A percentile compares a stretch with the other conserved stretches of the same genome.
Evolutionary conservation across 2,797 vertebrate species (phyloP).

Genomic region (Sebastolobus alascanus): DNA sequence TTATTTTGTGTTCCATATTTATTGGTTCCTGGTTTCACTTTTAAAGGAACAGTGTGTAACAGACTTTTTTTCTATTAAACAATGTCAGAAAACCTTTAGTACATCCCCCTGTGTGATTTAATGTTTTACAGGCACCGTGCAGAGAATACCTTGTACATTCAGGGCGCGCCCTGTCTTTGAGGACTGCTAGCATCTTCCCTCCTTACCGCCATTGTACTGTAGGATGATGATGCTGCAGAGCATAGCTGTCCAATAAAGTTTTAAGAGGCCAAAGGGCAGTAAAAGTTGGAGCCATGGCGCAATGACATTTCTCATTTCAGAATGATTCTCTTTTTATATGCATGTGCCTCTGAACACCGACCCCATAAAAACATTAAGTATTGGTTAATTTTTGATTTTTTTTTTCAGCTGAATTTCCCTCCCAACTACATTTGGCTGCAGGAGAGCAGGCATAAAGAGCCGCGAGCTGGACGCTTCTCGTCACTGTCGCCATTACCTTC

Average conservation of each 20-base stretch:
- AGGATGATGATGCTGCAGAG: slow-evolving; percentile 52
- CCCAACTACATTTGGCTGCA: slow-evolving; percentile 13
- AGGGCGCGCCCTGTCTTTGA: slow-evolving; percentile 17
- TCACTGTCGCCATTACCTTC: slow-evolving; percentile 10
- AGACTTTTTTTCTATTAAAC: too few relatives aligned
- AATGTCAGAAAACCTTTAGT: not conserved
- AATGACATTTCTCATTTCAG: slow-evolving; percentile 72
- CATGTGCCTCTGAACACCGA: slow-evolving; percentile 74
- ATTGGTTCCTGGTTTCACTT: too few relatives aligned
- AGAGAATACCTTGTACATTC: not conserved
- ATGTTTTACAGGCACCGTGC: slow-evolving; percentile 1
- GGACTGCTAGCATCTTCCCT: slow-evolving; percentile 29
- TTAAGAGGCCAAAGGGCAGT: slow-evolving; percentile 70
- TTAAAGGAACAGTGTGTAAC: too few relatives aligned
- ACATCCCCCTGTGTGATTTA: not conserved
- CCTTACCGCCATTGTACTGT: not conserved
- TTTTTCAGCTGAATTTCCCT: slow-evolving; percentile 21
- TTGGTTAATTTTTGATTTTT: slow-evolving; percentile 82
- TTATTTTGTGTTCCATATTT: not conserved
- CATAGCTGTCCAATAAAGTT: slow-evolving; percentile 77
- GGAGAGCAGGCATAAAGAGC: slow-evolving; percentile 66
- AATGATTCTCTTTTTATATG: slow-evolving; percentile 63
- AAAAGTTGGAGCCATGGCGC: slow-evolving; percentile 62
- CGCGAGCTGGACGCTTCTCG: not conserved
- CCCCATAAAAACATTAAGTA: slow-evolving; percentile 80